Evolutionary conservation across 2,113 vertebrate genomes (phyloP).

Genomic region (Acrocephalus kingi): DNA sequence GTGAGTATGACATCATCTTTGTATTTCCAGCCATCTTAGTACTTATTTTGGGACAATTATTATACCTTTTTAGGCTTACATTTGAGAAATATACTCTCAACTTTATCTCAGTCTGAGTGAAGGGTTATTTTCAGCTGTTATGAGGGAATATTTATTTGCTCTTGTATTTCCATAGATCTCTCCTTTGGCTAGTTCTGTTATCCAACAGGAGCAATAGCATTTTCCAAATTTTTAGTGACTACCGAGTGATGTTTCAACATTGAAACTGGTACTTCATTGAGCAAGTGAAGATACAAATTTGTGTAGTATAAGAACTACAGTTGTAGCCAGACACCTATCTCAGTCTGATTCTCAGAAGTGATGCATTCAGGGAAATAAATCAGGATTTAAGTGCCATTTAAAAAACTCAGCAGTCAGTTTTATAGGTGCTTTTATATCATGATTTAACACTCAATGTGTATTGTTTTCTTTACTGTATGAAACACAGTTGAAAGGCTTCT

Average conservation of each 20-base stretch:
- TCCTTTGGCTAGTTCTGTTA: not conserved
- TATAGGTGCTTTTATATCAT: conserved; percentile 36
- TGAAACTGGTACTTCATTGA: not conserved
- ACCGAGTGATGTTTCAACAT: not conserved
- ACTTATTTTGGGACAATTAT: not conserved
- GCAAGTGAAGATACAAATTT: not conserved
- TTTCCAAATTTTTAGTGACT: not conserved
- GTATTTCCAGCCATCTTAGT: not conserved
- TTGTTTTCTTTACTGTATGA: conserved; percentile 40
- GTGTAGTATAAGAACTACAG: not conserved
- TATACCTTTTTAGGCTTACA: not conserved
- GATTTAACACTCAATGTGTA: conserved; percentile 22
- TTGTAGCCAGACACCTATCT: not conserved
- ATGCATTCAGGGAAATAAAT: conserved; percentile 4
- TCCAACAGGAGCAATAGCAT: not conserved
- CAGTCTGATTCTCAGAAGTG: not conserved
- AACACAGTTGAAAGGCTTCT: not conserved
- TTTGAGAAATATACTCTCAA: not conserved
- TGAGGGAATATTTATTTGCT: not conserved
- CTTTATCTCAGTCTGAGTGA: not conserved
- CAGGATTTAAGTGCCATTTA: not conserved
- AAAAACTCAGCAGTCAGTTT: conserved; percentile 22
- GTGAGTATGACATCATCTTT: not conserved
- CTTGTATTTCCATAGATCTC: not conserved
- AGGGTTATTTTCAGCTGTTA: not conserved